These are phyloP conservation scores for Malthinus flaveolus DNA, from an alignment of 2,888 invertebrate genomes.

Conservation along the genomic window DNA sequence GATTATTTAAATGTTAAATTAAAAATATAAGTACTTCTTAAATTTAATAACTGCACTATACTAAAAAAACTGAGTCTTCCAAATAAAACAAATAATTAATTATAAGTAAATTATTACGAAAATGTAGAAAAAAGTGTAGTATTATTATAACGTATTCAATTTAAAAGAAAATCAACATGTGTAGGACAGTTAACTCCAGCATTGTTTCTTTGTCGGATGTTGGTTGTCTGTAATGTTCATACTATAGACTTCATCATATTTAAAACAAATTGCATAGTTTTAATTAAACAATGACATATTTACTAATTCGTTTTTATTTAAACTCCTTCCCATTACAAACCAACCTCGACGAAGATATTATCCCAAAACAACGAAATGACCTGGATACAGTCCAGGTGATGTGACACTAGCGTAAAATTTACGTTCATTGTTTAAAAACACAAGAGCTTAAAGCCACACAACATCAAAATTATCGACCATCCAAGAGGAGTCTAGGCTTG, in stretches of 20 bases:
- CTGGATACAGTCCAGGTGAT: no score
- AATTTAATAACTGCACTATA: slow-evolving; percentile 43
- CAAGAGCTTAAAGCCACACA: no score
- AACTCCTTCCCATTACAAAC: neutral
- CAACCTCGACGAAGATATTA: no score
- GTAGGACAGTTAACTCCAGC: slow-evolving; percentile 46
- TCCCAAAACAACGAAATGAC: no score
- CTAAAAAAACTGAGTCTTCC: slow-evolving; percentile 56
- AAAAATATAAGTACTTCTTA: slow-evolving; percentile 37
- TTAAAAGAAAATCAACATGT: slow-evolving; percentile 45
- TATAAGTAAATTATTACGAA: slow-evolving; percentile 49
- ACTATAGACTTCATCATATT: slow-evolving; percentile 49
- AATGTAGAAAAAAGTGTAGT: slow-evolving; percentile 35
- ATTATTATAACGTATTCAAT: slow-evolving; percentile 40
- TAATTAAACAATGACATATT: slow-evolving; percentile 48
- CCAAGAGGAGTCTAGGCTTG: no score
- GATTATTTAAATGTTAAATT: slow-evolving; percentile 27
- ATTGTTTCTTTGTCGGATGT: slow-evolving; percentile 52
- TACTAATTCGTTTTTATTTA: slow-evolving; percentile 35
- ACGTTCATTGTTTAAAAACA: no score
- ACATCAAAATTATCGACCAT: no score
- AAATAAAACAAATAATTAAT: slow-evolving; percentile 57
- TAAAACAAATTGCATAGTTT: slow-evolving; percentile 53
- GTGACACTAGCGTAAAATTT: no score
- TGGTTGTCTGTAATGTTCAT: slow-evolving; percentile 53